Percentiles rank a stretch among this genome's conserved stretches.
Evolutionary conservation across 2,113 vertebrate species (phyloP).

Genomic region (Perccottus glenii): DNA sequence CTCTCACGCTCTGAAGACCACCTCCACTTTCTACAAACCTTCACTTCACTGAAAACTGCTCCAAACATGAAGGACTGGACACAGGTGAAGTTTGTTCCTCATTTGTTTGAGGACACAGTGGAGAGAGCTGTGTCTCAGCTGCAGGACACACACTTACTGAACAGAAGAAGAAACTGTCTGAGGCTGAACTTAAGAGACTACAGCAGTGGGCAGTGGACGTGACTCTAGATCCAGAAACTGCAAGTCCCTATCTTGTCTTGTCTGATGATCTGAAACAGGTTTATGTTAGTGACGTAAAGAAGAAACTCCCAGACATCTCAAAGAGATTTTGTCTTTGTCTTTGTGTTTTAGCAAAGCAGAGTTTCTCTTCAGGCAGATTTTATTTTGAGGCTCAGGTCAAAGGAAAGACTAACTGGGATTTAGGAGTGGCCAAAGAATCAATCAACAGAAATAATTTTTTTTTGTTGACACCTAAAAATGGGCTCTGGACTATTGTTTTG

Average conservation of each 20-base stretch:
- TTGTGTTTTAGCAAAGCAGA: not conserved
- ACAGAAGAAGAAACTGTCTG: not conserved
- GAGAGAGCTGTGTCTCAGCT: too few relatives aligned
- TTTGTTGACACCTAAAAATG: not conserved
- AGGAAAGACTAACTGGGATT: not conserved
- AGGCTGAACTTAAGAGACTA: not conserved
- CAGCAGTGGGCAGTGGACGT: too few relatives aligned
- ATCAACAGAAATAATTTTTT: not conserved
- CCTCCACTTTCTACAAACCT: not conserved
- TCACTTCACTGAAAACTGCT: not conserved
- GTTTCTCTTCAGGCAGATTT: constrained; percentile 1
- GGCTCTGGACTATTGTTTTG: too few relatives aligned
- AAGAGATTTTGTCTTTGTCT: not conserved
- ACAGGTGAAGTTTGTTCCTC: not conserved
- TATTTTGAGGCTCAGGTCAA: constrained; percentile 9
- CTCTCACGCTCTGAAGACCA: not conserved
- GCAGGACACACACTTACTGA: not conserved
- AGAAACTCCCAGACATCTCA: not conserved
- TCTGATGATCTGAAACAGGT: not conserved
- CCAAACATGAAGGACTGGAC: not conserved
- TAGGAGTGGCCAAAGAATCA: not conserved
- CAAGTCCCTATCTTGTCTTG: too few relatives aligned
- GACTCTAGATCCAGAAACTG: too few relatives aligned
- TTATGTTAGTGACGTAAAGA: too few relatives aligned
- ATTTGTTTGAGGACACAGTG: too few relatives aligned